A percentile compares a stretch with the other conserved stretches of the same genome.
These are phyloP conservation scores for Ctena decussata DNA, from an alignment of 2,888 invertebrate species.

Conservation along the genomic window DNA sequence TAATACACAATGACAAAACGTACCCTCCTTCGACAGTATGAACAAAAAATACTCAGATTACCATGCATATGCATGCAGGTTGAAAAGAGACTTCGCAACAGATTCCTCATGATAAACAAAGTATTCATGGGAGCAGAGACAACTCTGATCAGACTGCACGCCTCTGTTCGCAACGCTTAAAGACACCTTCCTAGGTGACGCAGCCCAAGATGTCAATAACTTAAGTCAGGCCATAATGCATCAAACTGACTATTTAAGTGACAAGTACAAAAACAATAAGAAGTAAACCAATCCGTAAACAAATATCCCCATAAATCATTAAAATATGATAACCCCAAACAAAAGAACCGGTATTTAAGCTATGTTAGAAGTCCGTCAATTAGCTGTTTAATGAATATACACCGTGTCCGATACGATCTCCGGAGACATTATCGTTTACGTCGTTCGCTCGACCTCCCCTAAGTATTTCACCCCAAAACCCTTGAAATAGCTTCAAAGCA, in stretches of 20 bases:
- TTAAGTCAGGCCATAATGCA: not conserved
- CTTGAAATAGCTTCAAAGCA: not conserved
- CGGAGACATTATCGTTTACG: not conserved
- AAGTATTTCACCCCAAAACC: not conserved
- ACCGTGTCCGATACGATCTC: not conserved
- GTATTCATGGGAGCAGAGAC: too few species aligned
- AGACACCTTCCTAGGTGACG: too few species aligned
- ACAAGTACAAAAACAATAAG: constrained; percentile 1
- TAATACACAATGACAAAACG: too few species aligned
- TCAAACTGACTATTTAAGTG: not conserved
- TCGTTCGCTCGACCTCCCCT: not conserved
- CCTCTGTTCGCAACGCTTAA: too few species aligned
- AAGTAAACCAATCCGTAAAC: not conserved
- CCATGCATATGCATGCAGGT: too few species aligned
- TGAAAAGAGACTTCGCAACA: too few species aligned
- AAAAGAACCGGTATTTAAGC: not conserved
- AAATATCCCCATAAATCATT: not conserved
- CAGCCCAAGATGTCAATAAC: not conserved
- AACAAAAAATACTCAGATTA: too few species aligned
- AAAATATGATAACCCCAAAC: not conserved
- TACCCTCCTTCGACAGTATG: too few species aligned
- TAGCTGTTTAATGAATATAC: not conserved
- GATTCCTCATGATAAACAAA: too few species aligned
- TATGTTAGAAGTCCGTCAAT: not conserved
- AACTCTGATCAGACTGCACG: too few species aligned